Base-by-base conservation (phyloP, 2,888 invertebrate genomes). In the Cosmia trapezina region DNA sequence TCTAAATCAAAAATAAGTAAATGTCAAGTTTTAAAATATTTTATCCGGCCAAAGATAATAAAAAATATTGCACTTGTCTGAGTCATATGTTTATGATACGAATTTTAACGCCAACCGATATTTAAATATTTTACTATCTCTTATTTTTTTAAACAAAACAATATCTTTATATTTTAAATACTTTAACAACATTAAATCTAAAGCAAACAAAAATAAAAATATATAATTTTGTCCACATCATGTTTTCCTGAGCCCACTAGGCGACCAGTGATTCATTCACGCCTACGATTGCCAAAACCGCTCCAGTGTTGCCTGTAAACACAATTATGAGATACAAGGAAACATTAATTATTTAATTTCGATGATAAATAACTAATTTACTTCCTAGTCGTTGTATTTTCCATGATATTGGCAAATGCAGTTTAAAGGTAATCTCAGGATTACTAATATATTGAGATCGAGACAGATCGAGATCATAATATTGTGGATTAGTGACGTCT, bases 251-350 rank as follows among this genome's bases (percentile, higher is more conserved):
- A 62, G 59, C 45, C 53, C 85, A 84, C 77, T 78, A 56, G 79
- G 83, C 67, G 67, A 17, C 17, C 49, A 73, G 76, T 90, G 87
- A 90, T 86, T 89, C 89, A 90, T 85, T 81, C 83, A 77, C 78
- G 64, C 71, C 68, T 72, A 83, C 76, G 66, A 75, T 78, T 87
- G 89, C 90, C 87, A 89, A 89, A 86, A 83, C 65, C 28, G 83
- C 77, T 70, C 65, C 71, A 57, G 69, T 73, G 67, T 80, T 62
- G 68, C 57, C 84, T 84, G 80, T 86, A 88, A 84, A 86, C 83
- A 81, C 77, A 84, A 84, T 82, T 73, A 83, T 76, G 65, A 81
- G 76, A 72, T 80, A 81, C 76, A 86, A 81, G 84, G 67, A 82
- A 82, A 82, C 83, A 89, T 88, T 86, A 84, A 84, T 86, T 80